Conservation (phyloP, 2,797 vertebrate genomes). For the Ptychobarbus kaznakovi region DNA sequence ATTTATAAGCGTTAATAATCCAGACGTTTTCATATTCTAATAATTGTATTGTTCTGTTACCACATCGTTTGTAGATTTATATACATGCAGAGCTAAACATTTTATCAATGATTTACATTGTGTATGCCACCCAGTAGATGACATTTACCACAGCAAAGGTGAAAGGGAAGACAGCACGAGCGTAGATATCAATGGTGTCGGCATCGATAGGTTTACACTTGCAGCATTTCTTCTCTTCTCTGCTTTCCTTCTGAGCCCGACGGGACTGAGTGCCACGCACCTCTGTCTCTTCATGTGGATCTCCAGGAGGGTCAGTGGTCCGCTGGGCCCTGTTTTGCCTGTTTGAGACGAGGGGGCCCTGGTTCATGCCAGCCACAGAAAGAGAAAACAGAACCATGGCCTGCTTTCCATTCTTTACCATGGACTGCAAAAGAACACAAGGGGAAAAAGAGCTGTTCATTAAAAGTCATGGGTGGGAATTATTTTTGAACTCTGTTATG, state of each 20-base stretch:
- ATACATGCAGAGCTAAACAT: constrained; percentile 62
- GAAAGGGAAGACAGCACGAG: constrained; percentile 93
- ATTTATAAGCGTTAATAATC: not conserved
- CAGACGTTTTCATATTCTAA: not conserved
- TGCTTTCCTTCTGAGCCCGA: constrained; percentile 66
- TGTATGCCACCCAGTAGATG: constrained; percentile 98
- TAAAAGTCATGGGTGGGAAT: not conserved
- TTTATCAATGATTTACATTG: constrained; percentile 80
- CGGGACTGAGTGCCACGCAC: constrained; percentile 67
- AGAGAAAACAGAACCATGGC: constrained; percentile 96
- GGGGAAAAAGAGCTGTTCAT: not conserved
- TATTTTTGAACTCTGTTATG: not conserved
- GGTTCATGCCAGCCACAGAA: constrained; percentile 92
- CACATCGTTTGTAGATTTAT: constrained; percentile 59
- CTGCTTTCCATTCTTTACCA: constrained; percentile 89
- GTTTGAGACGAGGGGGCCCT: constrained; percentile 86
- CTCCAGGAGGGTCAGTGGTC: constrained; percentile 78
- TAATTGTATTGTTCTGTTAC: not conserved
- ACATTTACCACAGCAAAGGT: constrained; percentile 96
- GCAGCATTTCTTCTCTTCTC: constrained; percentile 80
- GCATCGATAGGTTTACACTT: constrained; percentile 95
- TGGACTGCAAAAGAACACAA: constrained; percentile 78
- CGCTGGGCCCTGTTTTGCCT: constrained; percentile 78
- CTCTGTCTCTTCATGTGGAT: constrained; percentile 80
- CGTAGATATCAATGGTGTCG: constrained; percentile 96